phyloP scores from a whole-genome alignment of 2,888 invertebrate species.

The Metellina segmentata region DNA sequence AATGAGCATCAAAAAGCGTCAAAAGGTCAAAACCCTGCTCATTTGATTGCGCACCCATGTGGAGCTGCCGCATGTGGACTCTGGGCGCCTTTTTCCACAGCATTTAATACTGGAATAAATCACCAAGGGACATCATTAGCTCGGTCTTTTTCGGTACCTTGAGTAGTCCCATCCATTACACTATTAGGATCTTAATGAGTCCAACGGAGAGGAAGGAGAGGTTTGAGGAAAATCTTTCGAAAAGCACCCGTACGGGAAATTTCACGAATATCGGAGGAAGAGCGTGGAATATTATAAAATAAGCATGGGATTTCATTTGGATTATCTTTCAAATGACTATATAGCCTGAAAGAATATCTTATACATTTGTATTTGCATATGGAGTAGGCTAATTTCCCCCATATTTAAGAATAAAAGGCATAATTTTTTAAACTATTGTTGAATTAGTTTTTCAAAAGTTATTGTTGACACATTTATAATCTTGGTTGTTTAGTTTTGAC shows the following conservation, averaged over 20 bases:
- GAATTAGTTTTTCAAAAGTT: too few species aligned
- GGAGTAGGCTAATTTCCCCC: too few species aligned
- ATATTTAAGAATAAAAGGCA: too few species aligned
- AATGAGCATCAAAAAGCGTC: not conserved
- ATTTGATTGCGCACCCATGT: slow-evolving; percentile 31
- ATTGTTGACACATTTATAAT: too few species aligned
- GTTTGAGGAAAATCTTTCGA: not conserved
- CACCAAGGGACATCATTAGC: slow-evolving; percentile 18
- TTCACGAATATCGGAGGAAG: not conserved
- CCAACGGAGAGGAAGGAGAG: not conserved
- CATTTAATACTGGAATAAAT: slow-evolving; percentile 50
- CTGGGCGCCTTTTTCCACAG: slow-evolving; percentile 10
- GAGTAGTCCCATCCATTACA: not conserved
- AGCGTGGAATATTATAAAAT: not conserved
- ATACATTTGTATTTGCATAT: too few species aligned
- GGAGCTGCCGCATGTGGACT: slow-evolving; percentile 14
- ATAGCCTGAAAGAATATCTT: too few species aligned
- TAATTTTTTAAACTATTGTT: too few species aligned
- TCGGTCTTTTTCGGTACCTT: slow-evolving; percentile 17
- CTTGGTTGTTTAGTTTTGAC: too few species aligned
- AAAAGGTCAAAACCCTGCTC: slow-evolving; percentile 44
- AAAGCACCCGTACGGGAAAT: not conserved
- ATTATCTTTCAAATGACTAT: not conserved
- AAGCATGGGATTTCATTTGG: not conserved
- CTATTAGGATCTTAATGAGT: slow-evolving; percentile 6